Conservation (phyloP, 2,888 invertebrate species). For the Orthosia gracilis region DNA sequence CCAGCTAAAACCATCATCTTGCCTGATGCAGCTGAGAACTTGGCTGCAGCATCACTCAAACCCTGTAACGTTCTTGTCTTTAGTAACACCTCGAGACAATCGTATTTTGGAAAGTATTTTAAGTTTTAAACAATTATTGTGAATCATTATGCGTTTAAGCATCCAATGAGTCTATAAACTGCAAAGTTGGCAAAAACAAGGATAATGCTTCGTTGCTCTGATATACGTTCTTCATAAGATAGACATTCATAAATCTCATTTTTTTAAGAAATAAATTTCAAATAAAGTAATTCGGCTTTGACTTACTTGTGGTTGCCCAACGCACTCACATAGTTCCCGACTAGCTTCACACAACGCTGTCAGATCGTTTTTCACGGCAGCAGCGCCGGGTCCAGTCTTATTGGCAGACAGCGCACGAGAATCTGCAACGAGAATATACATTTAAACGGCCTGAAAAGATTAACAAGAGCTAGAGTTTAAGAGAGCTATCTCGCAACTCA, state of each 20-base stretch:
- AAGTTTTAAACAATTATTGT: too few relatives aligned
- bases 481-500: too few relatives aligned
- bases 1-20: constrained; percentile 68
- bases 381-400: constrained; percentile 18
- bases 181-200: too few relatives aligned
- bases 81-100: background rate
- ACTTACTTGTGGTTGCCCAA: constrained; percentile 33
- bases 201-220: too few relatives aligned
- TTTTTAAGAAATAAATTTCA: too few relatives aligned
- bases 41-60: constrained; percentile 64
- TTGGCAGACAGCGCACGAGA: constrained; percentile 27
- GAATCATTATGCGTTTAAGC: too few relatives aligned
- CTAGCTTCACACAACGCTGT: constrained; percentile 44
- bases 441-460: background rate
- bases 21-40: constrained; percentile 70
- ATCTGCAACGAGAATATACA: constrained; percentile 21
- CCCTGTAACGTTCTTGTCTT: constrained; percentile 22
- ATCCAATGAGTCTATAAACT: too few relatives aligned
- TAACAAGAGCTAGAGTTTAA: too few relatives aligned
- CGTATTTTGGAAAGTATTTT: too few relatives aligned
- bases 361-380: constrained; percentile 33
- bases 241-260: too few relatives aligned
- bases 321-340: constrained; percentile 41
- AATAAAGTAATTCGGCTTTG: too few relatives aligned
- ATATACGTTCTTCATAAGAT: too few relatives aligned